These are phyloP conservation scores for Rhagoletis zephyria DNA, from an alignment of 1,140 invertebrate genomes.

Conservation along the genomic window DNA sequence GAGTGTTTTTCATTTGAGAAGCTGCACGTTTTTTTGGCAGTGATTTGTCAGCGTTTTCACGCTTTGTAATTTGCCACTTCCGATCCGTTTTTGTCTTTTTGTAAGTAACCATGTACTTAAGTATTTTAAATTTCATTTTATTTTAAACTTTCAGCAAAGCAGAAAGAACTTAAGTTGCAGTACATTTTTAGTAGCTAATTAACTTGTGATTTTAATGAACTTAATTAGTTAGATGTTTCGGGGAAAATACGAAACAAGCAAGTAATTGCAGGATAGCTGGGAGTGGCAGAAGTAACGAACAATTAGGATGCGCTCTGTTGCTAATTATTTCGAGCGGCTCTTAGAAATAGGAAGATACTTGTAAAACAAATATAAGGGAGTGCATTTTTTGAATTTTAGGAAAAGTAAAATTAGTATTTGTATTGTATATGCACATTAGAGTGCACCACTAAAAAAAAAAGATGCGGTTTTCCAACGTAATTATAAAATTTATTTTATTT, in stretches of 20 bases:
- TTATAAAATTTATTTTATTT: too few relatives aligned
- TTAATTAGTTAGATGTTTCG: slow-evolving; percentile 12
- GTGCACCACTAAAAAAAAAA: too few relatives aligned
- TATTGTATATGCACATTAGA: too few relatives aligned
- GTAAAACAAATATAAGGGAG: too few relatives aligned
- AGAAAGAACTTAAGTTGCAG: background rate
- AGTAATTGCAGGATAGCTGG: background rate
- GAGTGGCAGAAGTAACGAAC: background rate
- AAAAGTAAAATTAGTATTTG: too few relatives aligned
- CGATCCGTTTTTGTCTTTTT: too few relatives aligned
- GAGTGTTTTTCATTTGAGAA: background rate
- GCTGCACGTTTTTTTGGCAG: background rate
- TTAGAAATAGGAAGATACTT: background rate
- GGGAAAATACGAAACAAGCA: background rate
- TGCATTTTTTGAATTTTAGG: too few relatives aligned
- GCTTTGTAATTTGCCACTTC: slow-evolving; percentile 23
- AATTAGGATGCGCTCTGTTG: background rate
- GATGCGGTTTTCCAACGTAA: too few relatives aligned
- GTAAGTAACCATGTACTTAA: too few relatives aligned
- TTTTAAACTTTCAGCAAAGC: too few relatives aligned
- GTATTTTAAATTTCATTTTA: too few relatives aligned
- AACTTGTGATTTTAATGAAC: slow-evolving; percentile 46
- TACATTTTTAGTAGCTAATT: slow-evolving; percentile 41
- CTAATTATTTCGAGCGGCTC: background rate
- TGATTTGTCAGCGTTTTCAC: background rate